Evolutionary conservation across 2,113 vertebrate genomes (phyloP).

Genomic region (Felis chaus): DNA sequence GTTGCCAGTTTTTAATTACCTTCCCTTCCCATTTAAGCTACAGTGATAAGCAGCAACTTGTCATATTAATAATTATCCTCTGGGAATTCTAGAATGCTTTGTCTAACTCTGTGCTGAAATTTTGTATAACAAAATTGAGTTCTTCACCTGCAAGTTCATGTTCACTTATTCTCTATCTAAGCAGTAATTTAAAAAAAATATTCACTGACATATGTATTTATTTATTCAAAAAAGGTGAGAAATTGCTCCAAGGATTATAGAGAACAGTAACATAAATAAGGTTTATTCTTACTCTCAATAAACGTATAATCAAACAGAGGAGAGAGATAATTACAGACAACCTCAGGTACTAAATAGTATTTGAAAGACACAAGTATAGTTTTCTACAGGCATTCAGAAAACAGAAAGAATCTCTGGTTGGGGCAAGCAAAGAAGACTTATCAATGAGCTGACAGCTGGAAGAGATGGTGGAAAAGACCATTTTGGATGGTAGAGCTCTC

Average conservation of each 20-base stretch:
- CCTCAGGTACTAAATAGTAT: not conserved
- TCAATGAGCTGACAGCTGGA: not conserved
- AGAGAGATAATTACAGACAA: not conserved
- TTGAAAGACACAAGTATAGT: not conserved
- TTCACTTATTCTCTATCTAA: not conserved
- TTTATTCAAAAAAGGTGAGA: not conserved
- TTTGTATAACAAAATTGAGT: not conserved
- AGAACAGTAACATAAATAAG: not conserved
- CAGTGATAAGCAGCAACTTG: not conserved
- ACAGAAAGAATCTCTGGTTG: not conserved
- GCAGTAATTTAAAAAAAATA: not conserved
- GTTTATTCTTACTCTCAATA: not conserved
- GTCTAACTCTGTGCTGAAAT: not conserved
- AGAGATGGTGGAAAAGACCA: not conserved
- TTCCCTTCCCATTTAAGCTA: not conserved
- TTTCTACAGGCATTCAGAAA: not conserved
- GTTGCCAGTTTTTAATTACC: not conserved
- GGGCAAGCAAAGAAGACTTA: not conserved
- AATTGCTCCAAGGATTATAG: not conserved
- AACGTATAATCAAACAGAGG: not conserved
- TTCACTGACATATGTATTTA: not conserved
- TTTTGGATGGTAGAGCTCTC: not conserved
- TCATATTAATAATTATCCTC: not conserved
- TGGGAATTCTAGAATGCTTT: not conserved
- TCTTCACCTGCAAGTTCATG: not conserved